Evolutionary conservation across 2,888 invertebrate species (phyloP).

Genomic region (Melanotus villosus): DNA sequence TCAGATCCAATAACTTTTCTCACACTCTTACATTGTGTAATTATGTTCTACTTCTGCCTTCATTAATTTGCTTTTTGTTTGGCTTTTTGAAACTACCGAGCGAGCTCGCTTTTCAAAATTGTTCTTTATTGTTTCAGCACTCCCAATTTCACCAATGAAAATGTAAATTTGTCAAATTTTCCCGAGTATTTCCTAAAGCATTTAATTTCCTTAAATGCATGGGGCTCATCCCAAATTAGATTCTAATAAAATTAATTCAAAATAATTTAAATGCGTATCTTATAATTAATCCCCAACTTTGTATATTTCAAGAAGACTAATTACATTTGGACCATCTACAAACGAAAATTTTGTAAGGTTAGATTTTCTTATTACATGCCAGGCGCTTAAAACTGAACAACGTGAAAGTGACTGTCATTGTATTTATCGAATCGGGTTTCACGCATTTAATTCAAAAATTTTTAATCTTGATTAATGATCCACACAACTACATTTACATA

Average conservation of each 20-base stretch:
- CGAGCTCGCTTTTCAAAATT: no score
- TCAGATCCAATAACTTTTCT: neutral
- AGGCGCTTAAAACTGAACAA: neutral
- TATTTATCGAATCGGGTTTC: neutral
- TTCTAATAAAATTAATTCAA: no score
- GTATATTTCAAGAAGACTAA: constrained; percentile 15
- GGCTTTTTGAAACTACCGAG: no score
- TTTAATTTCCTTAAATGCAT: no score
- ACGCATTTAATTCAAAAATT: neutral
- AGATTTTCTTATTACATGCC: no score
- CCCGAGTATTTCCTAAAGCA: no score
- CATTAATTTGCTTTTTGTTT: neutral
- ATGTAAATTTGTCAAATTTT: no score
- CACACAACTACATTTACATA: neutral
- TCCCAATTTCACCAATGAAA: no score
- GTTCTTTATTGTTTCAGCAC: no score
- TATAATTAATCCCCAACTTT: no score
- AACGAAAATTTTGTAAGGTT: neutral
- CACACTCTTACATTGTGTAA: neutral
- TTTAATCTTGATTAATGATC: constrained; percentile 26
- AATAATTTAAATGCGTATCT: no score
- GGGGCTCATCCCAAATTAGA: no score
- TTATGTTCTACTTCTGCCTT: neutral
- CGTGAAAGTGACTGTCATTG: constrained; percentile 4
- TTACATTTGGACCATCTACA: constrained; percentile 14